Percentiles rank a stretch among this genome's conserved stretches.
Conservation (phyloP, 2,113 vertebrate species). For the Gallinago jamesoni region DNA sequence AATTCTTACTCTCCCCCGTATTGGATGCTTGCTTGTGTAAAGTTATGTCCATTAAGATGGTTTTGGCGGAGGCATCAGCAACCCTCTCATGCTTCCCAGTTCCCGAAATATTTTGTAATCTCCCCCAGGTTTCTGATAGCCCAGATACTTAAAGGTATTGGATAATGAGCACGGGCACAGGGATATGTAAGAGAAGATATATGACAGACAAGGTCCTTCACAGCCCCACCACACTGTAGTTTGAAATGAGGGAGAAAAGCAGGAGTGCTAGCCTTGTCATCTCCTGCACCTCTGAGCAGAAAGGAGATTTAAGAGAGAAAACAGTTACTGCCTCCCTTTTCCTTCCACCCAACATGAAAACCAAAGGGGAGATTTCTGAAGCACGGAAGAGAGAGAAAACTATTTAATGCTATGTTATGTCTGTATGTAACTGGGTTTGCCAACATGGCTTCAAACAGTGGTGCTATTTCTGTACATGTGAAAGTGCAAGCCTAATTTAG, state of each 20-base stretch:
- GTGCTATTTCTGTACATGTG: not conserved
- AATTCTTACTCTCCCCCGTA: not conserved
- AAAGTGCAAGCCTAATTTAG: constrained; percentile 16
- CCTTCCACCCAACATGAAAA: not conserved
- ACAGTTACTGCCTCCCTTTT: not conserved
- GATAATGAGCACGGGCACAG: not conserved
- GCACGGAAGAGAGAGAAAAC: not conserved
- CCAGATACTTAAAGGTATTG: not conserved
- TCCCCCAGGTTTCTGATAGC: not conserved
- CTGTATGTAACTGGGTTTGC: not conserved
- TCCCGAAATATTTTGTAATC: not conserved
- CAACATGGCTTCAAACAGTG: not conserved
- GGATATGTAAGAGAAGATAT: not conserved
- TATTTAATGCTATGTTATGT: not conserved
- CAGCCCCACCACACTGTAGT: not conserved
- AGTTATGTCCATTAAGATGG: not conserved
- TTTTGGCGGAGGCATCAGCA: not conserved
- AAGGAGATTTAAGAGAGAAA: not conserved
- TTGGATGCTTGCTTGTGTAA: not conserved
- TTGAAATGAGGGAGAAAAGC: not conserved
- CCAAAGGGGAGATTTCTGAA: not conserved
- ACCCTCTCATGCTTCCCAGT: not conserved
- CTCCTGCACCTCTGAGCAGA: not conserved
- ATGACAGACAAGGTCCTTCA: not conserved
- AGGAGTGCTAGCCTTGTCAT: not conserved